Percentiles rank a stretch among this genome's conserved stretches.
phyloP scores from a whole-genome alignment of 2,888 invertebrate species.

The Meteorus colon region DNA sequence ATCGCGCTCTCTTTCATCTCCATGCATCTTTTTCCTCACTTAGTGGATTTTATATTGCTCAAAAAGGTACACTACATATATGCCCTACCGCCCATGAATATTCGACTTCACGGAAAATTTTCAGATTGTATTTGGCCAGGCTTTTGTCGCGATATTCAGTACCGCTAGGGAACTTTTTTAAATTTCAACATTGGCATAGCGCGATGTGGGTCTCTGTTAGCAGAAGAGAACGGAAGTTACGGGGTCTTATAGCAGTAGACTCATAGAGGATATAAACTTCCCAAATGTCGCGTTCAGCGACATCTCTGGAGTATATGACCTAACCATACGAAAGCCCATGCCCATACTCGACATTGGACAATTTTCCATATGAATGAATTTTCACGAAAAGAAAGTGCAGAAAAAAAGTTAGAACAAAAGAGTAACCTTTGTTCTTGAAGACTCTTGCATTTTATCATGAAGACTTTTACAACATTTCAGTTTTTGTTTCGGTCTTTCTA shows the following conservation, averaged over 20 bases:
- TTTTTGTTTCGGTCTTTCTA: slow-evolving; percentile 2
- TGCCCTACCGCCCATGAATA: slow-evolving; percentile 49
- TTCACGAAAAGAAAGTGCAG: slow-evolving; percentile 22
- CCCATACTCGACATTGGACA: background rate
- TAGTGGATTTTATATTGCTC: background rate
- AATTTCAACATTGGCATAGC: slow-evolving; percentile 39
- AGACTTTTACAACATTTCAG: slow-evolving; percentile 11
- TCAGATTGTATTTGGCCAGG: slow-evolving; percentile 51
- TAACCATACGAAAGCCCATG: background rate
- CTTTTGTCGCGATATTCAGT: slow-evolving; percentile 52
- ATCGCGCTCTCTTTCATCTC: slow-evolving; percentile 28
- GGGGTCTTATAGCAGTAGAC: slow-evolving; percentile 17
- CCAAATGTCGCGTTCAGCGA: slow-evolving; percentile 36
- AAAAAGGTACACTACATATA: background rate
- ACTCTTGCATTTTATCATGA: slow-evolving; percentile 3
- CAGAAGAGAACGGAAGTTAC: slow-evolving; percentile 45
- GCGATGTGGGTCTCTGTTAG: slow-evolving; percentile 14
- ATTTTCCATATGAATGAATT: slow-evolving; percentile 37
- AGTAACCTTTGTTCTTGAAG: slow-evolving; percentile 17
- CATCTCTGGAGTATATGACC: slow-evolving; percentile 25
- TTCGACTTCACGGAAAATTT: slow-evolving; percentile 53
- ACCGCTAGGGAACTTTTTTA: slow-evolving; percentile 42
- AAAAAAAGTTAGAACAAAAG: slow-evolving; percentile 24
- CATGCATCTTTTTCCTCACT: slow-evolving; percentile 23
- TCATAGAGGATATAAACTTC: slow-evolving; percentile 26